phyloP scores from a whole-genome alignment of 2,113 vertebrate genomes.

The Nerophis lumbriciformis region DNA sequence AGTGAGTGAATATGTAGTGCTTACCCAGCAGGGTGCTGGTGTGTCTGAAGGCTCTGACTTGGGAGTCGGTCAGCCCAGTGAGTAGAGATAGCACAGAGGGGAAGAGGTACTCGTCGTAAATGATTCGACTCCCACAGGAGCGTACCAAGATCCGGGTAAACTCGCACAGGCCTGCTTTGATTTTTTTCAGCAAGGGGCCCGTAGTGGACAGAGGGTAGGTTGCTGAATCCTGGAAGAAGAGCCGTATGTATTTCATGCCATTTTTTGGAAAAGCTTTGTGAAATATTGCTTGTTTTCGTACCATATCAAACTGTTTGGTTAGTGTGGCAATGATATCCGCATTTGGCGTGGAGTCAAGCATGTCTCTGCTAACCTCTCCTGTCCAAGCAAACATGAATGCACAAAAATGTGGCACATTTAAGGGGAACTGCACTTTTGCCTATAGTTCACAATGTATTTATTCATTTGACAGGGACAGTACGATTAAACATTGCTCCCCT shows the following conservation, averaged over 20 bases:
- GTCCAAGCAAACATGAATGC: conserved; percentile 4
- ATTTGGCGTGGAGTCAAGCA: conserved; percentile 79
- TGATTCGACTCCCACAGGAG: conserved; percentile 71
- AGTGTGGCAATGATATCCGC: conserved; percentile 80
- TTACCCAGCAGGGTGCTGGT: conserved; percentile 85
- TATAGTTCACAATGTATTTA: no score
- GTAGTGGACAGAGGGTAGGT: conserved; percentile 75
- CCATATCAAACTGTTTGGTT: conserved; percentile 74
- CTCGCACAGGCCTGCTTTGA: conserved; percentile 74
- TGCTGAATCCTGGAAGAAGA: conserved; percentile 67
- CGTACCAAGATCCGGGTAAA: conserved; percentile 70
- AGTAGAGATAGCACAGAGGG: conserved; percentile 76
- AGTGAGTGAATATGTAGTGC: conserved; percentile 10
- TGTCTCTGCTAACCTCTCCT: conserved; percentile 78
- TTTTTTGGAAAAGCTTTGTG: not conserved
- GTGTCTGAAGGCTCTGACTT: conserved; percentile 87
- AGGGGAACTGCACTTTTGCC: no score
- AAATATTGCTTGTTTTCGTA: not conserved
- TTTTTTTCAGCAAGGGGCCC: conserved; percentile 70
- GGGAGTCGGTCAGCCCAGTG: conserved; percentile 83
- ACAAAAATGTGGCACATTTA: no score
- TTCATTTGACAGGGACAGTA: no score
- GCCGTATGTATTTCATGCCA: not conserved
- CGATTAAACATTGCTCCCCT: no score
- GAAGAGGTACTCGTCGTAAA: conserved; percentile 82